Evolutionary conservation across 2,888 invertebrate species (phyloP).

Genomic region (Dryadula phaetusa): DNA sequence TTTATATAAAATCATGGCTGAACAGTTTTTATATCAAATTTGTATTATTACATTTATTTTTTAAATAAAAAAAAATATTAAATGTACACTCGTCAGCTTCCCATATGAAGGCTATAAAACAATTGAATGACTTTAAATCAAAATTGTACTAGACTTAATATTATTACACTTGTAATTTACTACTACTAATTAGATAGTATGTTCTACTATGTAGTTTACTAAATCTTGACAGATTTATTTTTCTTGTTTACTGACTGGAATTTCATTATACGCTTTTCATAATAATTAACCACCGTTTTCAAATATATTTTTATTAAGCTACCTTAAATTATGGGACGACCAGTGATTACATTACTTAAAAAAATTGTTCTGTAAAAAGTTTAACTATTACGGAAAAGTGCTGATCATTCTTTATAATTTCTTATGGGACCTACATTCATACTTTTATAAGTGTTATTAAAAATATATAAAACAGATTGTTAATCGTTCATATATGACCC

Average conservation of each 20-base stretch:
- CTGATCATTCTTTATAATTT: constrained; percentile 21
- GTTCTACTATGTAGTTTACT: background rate
- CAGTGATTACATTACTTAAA: background rate
- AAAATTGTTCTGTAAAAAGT: constrained; percentile 8
- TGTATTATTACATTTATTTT: too few species aligned
- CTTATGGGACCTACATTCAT: background rate
- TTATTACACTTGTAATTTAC: too few species aligned
- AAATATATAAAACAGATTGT: background rate
- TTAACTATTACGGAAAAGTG: background rate
- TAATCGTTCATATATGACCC: background rate
- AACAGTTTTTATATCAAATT: too few species aligned
- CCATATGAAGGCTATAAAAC: too few species aligned
- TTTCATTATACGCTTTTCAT: background rate
- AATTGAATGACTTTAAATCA: too few species aligned
- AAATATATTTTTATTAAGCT: constrained; percentile 3
- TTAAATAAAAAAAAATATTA: too few species aligned
- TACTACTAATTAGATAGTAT: too few species aligned
- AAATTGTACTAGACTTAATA: too few species aligned
- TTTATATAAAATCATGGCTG: too few species aligned
- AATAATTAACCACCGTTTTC: background rate
- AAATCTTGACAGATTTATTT: background rate
- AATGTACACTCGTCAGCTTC: too few species aligned
- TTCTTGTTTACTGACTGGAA: background rate
- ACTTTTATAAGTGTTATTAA: background rate
- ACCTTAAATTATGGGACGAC: background rate